A percentile compares a stretch with the other conserved stretches of the same genome.
These are phyloP conservation scores for Chaunax sp. DNA, from an alignment of 2,797 vertebrate genomes.

Conservation along the genomic window DNA sequence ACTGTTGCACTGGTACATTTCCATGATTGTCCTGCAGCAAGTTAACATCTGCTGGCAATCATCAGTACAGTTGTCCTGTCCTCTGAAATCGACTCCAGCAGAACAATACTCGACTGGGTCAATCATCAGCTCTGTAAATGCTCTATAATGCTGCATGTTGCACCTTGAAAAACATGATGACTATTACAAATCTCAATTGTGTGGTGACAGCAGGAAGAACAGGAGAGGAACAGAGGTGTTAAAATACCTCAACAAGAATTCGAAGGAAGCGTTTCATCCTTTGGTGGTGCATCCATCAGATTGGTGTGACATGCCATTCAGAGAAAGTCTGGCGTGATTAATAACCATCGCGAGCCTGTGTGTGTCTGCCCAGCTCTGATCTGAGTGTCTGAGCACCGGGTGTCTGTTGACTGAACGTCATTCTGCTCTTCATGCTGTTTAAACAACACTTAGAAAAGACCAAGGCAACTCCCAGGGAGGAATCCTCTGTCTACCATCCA, in stretches of 20 bases:
- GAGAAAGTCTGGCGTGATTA: conserved; percentile 74
- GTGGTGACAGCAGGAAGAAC: background rate
- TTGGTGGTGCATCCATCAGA: conserved; percentile 34
- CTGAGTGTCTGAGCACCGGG: conserved; percentile 79
- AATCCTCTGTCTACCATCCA: conserved; percentile 49
- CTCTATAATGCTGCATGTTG: background rate
- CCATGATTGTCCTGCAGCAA: no score
- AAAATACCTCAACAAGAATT: conserved; percentile 22
- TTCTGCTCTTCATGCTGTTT: conserved; percentile 85
- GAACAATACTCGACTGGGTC: background rate
- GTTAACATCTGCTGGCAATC: no score
- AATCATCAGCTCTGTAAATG: no score
- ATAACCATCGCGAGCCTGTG: conserved; percentile 77
- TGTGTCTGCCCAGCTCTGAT: conserved; percentile 75
- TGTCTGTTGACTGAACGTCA: conserved; percentile 85
- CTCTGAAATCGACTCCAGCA: background rate
- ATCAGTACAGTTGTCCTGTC: background rate
- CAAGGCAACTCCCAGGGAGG: conserved; percentile 78
- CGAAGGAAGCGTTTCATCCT: conserved; percentile 37
- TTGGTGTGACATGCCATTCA: conserved; percentile 61
- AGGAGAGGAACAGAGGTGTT: background rate
- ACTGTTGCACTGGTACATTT: no score
- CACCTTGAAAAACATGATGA: background rate
- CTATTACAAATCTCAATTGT: no score
- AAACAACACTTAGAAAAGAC: conserved; percentile 84